These are phyloP conservation scores for Onychomys torridus DNA, from an alignment of 2,797 vertebrate species.

Conservation along the genomic window DNA sequence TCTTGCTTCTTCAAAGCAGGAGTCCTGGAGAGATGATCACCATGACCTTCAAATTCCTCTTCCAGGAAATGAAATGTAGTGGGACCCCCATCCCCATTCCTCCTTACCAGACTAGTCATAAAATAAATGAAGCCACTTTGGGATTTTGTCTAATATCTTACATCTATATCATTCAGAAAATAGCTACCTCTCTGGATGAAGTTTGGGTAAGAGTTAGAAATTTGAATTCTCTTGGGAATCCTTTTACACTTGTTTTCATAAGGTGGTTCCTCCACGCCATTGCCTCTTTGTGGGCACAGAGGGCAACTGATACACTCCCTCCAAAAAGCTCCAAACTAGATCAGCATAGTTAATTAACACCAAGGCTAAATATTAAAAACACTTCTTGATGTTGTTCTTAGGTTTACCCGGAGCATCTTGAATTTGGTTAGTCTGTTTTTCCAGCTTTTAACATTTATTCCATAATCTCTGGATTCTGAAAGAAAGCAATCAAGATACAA, in stretches of 20 bases:
- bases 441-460: not conserved
- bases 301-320: not conserved
- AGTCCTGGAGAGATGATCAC: not conserved
- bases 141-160: not conserved
- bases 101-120: not conserved
- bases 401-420: not conserved
- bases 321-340: not conserved
- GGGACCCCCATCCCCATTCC: not conserved
- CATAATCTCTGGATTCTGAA: not conserved
- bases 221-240: not conserved
- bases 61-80: not conserved
- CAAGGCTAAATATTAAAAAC: not conserved
- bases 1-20: not conserved
- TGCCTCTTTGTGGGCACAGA: not conserved
- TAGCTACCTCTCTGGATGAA: not conserved
- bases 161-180: not conserved
- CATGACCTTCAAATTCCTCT: not conserved
- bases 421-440: not conserved
- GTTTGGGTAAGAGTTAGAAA: not conserved
- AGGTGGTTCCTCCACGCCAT: not conserved
- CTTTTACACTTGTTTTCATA: not conserved
- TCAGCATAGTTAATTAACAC: not conserved
- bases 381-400: not conserved
- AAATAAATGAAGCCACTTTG: not conserved
- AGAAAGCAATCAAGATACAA: not conserved